Evolutionary conservation across 2,797 vertebrate species (phyloP).

Genomic region (Sebastes cheni): DNA sequence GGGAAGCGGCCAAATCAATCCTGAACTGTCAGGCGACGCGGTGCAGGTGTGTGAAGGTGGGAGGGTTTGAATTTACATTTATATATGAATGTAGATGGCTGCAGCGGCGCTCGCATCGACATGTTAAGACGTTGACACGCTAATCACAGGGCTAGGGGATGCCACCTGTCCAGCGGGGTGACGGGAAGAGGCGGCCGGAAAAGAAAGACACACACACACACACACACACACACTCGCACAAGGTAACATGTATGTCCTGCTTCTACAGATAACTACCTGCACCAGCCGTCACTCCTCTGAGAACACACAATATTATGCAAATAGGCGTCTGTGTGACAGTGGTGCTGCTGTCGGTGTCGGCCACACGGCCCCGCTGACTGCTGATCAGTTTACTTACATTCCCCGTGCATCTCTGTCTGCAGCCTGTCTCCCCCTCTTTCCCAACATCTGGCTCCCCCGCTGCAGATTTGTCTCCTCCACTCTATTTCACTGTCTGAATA

Average conservation of each 20-base stretch:
- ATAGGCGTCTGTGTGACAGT: slow-evolving; percentile 69
- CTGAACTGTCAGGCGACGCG: slow-evolving; percentile 70
- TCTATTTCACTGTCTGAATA: slow-evolving; percentile 17
- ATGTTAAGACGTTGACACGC: slow-evolving; percentile 84
- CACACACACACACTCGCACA: slow-evolving; percentile 14
- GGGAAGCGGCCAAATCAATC: slow-evolving; percentile 78
- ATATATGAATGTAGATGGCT: slow-evolving; percentile 82
- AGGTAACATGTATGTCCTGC: slow-evolving; percentile 40
- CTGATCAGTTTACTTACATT: slow-evolving; percentile 58
- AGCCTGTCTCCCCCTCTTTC: slow-evolving; percentile 6
- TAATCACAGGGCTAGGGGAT: slow-evolving; percentile 83
- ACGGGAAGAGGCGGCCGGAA: slow-evolving; percentile 60
- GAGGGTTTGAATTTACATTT: slow-evolving; percentile 75
- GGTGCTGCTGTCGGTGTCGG: slow-evolving; percentile 40
- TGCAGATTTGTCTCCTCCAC: not conserved
- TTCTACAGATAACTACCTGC: slow-evolving; percentile 76
- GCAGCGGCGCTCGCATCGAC: slow-evolving; percentile 63
- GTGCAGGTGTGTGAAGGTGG: slow-evolving; percentile 49
- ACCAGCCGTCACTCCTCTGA: slow-evolving; percentile 76
- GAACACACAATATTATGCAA: slow-evolving; percentile 85
- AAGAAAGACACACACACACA: slow-evolving; percentile 6
- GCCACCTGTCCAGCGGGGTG: slow-evolving; percentile 79
- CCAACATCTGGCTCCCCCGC: slow-evolving; percentile 16
- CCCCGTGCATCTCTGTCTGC: slow-evolving; percentile 20
- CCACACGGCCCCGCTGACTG: slow-evolving; percentile 42